Conservation (phyloP, 1,140 invertebrate species). For the Panagrolaimus sp. region DNA sequence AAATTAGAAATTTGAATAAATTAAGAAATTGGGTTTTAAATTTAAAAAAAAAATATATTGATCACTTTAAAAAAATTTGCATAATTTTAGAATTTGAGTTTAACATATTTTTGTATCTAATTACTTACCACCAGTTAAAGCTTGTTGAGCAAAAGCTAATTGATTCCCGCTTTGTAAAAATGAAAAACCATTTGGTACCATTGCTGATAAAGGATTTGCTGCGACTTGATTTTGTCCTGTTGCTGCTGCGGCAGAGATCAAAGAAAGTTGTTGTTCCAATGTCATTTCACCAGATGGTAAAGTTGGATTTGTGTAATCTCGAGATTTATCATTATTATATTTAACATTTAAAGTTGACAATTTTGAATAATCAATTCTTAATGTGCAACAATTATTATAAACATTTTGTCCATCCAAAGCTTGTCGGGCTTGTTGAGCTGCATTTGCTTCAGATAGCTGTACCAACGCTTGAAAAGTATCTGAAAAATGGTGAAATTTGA, state of each 20-base stretch:
- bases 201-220: constrained; percentile 16
- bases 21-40: too few relatives aligned
- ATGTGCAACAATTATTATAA: constrained; percentile 96
- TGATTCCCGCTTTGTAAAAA: constrained; percentile 1
- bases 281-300: constrained; percentile 82
- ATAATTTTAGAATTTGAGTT: too few relatives aligned
- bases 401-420: constrained; percentile 93
- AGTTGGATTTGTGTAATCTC: constrained; percentile 95
- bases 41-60: too few relatives aligned
- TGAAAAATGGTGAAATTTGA: constrained; percentile 64
- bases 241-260: constrained; percentile 24
- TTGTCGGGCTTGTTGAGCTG: constrained; percentile 88
- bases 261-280: constrained; percentile 62
- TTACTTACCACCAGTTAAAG: constrained; percentile 26
- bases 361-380: constrained; percentile 97
- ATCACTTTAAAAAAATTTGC: too few relatives aligned
- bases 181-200: constrained; percentile 25
- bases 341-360: constrained; percentile 93
- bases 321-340: constrained; percentile 98
- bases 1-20: too few relatives aligned
- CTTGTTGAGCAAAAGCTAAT: constrained; percentile 21
- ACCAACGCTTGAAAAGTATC: constrained; percentile 98
- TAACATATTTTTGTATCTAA: constrained; percentile 12
- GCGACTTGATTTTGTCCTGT: constrained; percentile 18
- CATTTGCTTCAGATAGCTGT: constrained; percentile 90